A percentile compares a stretch with the other conserved stretches of the same genome.
phyloP scores from a whole-genome alignment of 1,140 invertebrate species.

The Paramacrobiotus metropolitanus region DNA sequence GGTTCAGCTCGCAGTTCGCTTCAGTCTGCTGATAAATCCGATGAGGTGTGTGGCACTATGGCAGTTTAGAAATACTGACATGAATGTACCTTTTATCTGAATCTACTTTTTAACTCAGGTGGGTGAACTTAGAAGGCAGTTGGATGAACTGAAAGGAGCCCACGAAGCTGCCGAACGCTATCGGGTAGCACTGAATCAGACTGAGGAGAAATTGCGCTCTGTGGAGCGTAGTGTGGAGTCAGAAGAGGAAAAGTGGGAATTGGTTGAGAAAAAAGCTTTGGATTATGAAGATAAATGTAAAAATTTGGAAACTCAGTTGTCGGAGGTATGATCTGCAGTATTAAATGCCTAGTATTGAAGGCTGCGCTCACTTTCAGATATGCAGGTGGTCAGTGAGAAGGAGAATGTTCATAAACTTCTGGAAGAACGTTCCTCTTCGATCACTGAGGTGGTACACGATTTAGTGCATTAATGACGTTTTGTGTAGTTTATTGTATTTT shows the following conservation, averaged over 20 bases:
- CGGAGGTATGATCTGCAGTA: background rate
- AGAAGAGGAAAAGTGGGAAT: constrained; percentile 3
- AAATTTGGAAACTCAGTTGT: background rate
- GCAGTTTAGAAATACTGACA: too few species aligned
- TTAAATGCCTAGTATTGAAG: background rate
- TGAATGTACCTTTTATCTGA: too few species aligned
- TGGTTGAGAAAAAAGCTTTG: background rate
- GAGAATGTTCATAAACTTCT: background rate
- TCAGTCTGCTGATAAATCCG: too few species aligned
- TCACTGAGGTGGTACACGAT: background rate
- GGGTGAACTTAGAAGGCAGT: background rate
- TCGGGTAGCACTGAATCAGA: background rate
- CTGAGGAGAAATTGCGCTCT: background rate
- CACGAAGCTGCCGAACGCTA: background rate
- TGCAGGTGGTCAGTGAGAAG: background rate
- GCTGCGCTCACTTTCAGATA: background rate
- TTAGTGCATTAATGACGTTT: too few species aligned
- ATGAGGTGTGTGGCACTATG: too few species aligned
- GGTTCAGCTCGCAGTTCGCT: too few species aligned
- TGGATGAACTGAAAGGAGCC: background rate
- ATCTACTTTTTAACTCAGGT: background rate
- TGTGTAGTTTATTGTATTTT: too few species aligned
- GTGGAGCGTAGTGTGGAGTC: background rate
- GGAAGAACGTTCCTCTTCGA: background rate
- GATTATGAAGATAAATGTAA: background rate